Conservation (phyloP, 2,797 vertebrate species). For the Emys orbicularis region DNA sequence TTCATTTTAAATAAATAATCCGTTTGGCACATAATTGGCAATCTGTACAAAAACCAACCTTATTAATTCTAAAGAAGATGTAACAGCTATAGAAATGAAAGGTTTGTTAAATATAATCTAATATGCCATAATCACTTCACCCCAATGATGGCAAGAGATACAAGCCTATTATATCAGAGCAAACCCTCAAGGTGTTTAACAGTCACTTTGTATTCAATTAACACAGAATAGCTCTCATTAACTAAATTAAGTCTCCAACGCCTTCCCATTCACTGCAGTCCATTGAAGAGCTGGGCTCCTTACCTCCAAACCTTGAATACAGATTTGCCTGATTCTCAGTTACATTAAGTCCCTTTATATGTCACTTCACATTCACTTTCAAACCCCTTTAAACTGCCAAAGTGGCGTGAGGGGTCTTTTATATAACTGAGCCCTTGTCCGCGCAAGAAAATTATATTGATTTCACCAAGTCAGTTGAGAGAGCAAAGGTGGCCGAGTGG, state of each 20-base stretch:
- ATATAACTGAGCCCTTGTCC: not conserved
- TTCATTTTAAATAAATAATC: not conserved
- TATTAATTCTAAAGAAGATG: not conserved
- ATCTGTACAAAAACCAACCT: not conserved
- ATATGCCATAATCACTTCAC: not conserved
- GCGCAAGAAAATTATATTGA: not conserved
- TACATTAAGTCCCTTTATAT: not conserved
- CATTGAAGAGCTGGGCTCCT: not conserved
- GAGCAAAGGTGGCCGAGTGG: not conserved
- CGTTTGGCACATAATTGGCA: not conserved
- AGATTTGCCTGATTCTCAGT: not conserved
- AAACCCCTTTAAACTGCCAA: not conserved
- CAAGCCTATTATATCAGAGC: not conserved
- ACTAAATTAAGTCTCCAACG: slow-evolving; percentile 2
- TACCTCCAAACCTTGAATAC: not conserved
- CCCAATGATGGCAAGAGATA: not conserved
- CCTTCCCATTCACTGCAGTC: not conserved
- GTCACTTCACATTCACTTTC: not conserved
- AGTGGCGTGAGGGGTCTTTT: not conserved
- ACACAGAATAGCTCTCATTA: slow-evolving; percentile 8
- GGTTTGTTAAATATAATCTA: not conserved
- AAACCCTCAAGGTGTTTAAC: not conserved
- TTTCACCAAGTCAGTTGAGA: not conserved
- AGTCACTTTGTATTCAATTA: slow-evolving; percentile 29
- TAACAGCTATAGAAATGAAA: not conserved